phyloP scores from a whole-genome alignment of 2,113 vertebrate genomes.

The Euleptes europaea region DNA sequence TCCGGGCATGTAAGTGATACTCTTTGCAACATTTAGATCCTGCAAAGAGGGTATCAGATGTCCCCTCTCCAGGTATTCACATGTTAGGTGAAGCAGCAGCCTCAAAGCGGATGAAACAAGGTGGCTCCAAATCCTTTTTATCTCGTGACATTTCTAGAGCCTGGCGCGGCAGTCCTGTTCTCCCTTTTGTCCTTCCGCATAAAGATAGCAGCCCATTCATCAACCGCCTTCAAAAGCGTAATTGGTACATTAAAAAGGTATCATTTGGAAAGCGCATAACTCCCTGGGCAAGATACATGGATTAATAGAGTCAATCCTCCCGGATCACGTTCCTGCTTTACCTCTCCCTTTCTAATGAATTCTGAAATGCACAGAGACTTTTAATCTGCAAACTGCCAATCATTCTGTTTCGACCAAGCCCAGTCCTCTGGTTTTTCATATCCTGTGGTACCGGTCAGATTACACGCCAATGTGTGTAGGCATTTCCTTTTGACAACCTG shows the following conservation, averaged over 20 bases:
- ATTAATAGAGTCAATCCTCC: conserved; percentile 30
- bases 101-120: conserved; percentile 11
- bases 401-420: neutral
- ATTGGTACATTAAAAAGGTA: conserved; percentile 23
- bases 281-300: conserved; percentile 17
- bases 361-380: neutral
- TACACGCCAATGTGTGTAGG: neutral
- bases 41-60: accelerated
- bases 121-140: neutral
- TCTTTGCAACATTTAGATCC: neutral
- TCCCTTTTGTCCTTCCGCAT: conserved; percentile 26
- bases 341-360: conserved; percentile 12
- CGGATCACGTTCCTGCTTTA: neutral
- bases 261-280: conserved; percentile 19
- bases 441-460: neutral
- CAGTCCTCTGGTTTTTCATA: neutral
- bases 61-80: neutral
- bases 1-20: neutral
- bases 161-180: neutral
- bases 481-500: neutral
- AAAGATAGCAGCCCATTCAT: conserved; percentile 27
- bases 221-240: conserved; percentile 25
- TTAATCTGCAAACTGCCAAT: conserved; percentile 34
- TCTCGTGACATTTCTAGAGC: neutral
- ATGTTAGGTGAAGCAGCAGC: neutral